Conservation (phyloP, 92 coral and sea anemone species). For the Palythoa grandis region DNA sequence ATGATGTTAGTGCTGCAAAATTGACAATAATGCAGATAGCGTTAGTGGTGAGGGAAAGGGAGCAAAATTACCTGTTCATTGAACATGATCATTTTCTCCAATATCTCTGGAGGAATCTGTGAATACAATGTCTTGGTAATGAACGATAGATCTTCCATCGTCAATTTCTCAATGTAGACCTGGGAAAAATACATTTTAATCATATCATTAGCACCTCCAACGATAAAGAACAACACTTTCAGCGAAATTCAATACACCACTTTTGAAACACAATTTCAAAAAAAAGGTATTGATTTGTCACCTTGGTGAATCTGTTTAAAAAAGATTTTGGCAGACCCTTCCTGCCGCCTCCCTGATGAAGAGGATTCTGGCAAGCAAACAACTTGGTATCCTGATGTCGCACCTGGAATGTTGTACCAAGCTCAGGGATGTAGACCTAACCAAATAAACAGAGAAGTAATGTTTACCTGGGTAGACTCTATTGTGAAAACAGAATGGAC, state of each 20-base stretch:
- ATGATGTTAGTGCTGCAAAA: too few relatives aligned
- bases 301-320: slow-evolving; percentile 96
- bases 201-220: neutral
- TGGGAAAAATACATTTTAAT: slow-evolving; percentile 22
- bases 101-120: slow-evolving; percentile 59
- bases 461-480: too few relatives aligned
- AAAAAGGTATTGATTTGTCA: neutral
- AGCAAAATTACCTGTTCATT: slow-evolving; percentile 67
- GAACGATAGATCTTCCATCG: slow-evolving; percentile 81
- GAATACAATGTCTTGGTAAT: slow-evolving; percentile 88
- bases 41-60: too few relatives aligned
- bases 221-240: neutral
- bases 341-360: slow-evolving; percentile 98
- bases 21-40: too few relatives aligned
- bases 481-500: too few relatives aligned
- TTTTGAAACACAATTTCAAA: neutral
- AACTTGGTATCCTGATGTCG: slow-evolving; percentile 80
- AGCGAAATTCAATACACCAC: neutral
- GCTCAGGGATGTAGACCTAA: slow-evolving; percentile 95
- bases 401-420: slow-evolving; percentile 90
- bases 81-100: slow-evolving; percentile 86
- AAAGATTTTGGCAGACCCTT: slow-evolving; percentile 96
- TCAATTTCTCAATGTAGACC: slow-evolving; percentile 93
- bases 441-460: neutral
- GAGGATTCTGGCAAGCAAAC: slow-evolving; percentile 98